Conservation (phyloP, 2,113 vertebrate species). For the Cyanoderma ruficeps region DNA sequence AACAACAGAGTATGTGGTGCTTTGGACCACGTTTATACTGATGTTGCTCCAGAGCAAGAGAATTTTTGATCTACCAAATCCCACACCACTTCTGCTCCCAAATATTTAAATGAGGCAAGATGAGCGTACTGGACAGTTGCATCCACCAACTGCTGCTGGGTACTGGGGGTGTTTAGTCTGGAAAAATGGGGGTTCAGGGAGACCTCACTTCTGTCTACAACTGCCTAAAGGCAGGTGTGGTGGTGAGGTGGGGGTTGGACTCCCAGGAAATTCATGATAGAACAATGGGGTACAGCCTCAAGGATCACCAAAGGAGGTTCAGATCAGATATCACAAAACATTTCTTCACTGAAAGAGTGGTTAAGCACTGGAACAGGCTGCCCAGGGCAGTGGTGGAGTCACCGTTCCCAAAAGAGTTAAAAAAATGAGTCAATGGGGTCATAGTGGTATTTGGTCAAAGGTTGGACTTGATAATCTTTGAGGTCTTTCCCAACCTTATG, state of each 20-base stretch:
- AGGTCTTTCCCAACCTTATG: not conserved
- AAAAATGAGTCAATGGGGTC: accelerated
- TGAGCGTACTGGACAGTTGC: not conserved
- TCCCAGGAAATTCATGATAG: not conserved
- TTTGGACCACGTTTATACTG: not conserved
- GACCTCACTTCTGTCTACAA: not conserved
- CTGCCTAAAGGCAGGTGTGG: not conserved
- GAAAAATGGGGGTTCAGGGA: not conserved
- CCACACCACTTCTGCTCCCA: not conserved
- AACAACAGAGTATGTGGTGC: accelerated
- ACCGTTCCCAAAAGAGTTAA: not conserved
- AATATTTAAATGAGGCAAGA: not conserved
- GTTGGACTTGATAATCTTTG: not conserved
- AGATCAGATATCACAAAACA: not conserved
- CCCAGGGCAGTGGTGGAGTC: not conserved
- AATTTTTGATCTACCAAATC: not conserved
- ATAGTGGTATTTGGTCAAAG: not conserved
- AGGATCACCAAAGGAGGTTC: not conserved
- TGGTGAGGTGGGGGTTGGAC: not conserved
- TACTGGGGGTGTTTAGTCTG: not conserved
- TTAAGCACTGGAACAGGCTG: not conserved
- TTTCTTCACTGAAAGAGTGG: not conserved
- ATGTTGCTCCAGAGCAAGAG: not conserved
- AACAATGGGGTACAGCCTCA: not conserved
- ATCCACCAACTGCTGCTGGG: not conserved